Conservation (phyloP, 2,113 vertebrate genomes). For the Neotoma lepida region DNA sequence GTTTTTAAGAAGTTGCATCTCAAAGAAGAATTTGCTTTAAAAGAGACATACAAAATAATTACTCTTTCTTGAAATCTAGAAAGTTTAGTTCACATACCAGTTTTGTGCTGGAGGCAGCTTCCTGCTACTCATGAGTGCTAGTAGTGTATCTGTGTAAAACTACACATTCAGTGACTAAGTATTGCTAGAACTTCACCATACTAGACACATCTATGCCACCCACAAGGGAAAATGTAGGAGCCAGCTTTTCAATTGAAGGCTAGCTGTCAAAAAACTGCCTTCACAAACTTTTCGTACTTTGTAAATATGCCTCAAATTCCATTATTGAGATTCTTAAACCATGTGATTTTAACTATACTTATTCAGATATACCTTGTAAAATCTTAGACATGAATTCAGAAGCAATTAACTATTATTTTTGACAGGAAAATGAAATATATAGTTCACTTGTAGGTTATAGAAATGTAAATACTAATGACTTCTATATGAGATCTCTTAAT, state of each 20-base stretch:
- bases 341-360: neutral
- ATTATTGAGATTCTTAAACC: neutral
- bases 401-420: neutral
- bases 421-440: neutral
- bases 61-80: neutral
- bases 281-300: neutral
- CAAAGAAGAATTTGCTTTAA: neutral
- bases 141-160: neutral
- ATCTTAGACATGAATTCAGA: neutral
- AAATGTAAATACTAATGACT: neutral
- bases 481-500: neutral
- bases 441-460: neutral
- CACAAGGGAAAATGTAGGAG: neutral
- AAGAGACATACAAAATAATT: neutral
- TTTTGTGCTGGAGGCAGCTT: neutral
- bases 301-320: neutral
- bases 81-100: neutral
- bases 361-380: neutral
- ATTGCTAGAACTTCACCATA: neutral
- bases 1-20: neutral
- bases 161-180: neutral
- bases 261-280: neutral
- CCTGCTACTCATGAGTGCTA: neutral
- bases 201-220: neutral
- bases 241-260: neutral